Evolutionary conservation across 2,888 invertebrate genomes (phyloP), one percentile per base, ranked within the genome.

Genomic region (Ophonus ardosiacus): DNA sequence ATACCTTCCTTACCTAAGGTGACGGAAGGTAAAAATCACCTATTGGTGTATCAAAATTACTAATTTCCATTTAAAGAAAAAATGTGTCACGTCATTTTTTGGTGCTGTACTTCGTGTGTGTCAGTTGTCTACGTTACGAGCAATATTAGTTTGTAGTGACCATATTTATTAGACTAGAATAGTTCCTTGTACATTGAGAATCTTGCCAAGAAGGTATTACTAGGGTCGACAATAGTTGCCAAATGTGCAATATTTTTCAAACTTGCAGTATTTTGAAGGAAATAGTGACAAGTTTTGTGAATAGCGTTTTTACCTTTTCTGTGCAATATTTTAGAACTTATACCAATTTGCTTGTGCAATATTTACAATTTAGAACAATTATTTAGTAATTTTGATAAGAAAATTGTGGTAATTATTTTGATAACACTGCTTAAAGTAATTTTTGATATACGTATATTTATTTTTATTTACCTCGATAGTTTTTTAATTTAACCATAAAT

Each of bases 91-190:
- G 6, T 31, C 2, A 0, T 31, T 31, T 6, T 31, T 31, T 6
- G 5, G 5, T 31, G 5, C 31, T 31, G 6, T 31, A 13, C 43
- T 51, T 51, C 43, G 43, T 51, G 8, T 13, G 8, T 13, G 43
- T 51, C 10, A 51, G 8, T 10, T 51, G 43, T 51, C 43, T 81
- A 61, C 17, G 85, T 86, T 85, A 85, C 81, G 86, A 86, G 87
- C 87, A 87, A 87, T 88, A 87, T 82, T 88, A 88, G 86, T 87
- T 74, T 76, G 65, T 78, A 84, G 63, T 68, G 51, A 74, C 21
- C 15, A 68, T 43, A 81, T 83, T 56, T 81, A 24, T 21, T 68
- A 76, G 68, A 65, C 57, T 82, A 82, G 24, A n/a, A 71, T 83
- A 71, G 79, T 81, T 59, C 61, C 57, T 82, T 61, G 31, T 85